A percentile compares a stretch with the other conserved stretches of the same genome.
Conservation (phyloP, 2,888 invertebrate genomes). For the Deilephila porcellus region DNA sequence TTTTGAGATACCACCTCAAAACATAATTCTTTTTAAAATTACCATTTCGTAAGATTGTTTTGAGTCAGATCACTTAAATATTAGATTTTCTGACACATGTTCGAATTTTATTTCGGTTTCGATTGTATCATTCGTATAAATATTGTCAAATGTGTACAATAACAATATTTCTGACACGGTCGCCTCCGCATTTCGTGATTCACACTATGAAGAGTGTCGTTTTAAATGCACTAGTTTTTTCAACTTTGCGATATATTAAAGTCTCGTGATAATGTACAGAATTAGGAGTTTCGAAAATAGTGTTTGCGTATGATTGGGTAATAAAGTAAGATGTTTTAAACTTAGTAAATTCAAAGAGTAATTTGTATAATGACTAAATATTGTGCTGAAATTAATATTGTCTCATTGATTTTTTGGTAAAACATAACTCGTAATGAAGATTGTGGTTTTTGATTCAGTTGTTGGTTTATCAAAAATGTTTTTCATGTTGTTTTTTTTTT, state of each 20-base stretch:
- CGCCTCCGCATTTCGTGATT: conserved; percentile 14
- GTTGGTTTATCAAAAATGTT: too few species aligned
- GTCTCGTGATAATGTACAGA: not conserved
- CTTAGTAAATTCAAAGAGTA: not conserved
- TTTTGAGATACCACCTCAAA: too few species aligned
- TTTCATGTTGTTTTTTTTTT: too few species aligned
- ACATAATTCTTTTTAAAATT: not conserved
- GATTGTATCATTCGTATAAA: conserved; percentile 19
- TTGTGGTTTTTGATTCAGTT: not conserved
- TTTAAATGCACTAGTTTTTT: conserved; percentile 8
- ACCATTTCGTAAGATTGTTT: too few species aligned
- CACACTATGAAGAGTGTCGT: conserved; percentile 8
- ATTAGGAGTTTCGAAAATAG: not conserved
- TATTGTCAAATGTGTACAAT: conserved; percentile 14
- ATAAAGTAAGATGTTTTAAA: not conserved
- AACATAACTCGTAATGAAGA: not conserved
- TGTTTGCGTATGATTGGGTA: not conserved
- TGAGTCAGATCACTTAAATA: not conserved
- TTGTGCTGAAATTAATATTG: too few species aligned
- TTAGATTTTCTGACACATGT: not conserved
- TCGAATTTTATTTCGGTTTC: conserved; percentile 18
- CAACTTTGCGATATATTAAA: not conserved
- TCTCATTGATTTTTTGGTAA: not conserved
- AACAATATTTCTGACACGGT: not conserved
- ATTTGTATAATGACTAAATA: not conserved